Evolutionary conservation across 1,140 invertebrate genomes (phyloP).

Genomic region (Drosophila pruinosa): DNA sequence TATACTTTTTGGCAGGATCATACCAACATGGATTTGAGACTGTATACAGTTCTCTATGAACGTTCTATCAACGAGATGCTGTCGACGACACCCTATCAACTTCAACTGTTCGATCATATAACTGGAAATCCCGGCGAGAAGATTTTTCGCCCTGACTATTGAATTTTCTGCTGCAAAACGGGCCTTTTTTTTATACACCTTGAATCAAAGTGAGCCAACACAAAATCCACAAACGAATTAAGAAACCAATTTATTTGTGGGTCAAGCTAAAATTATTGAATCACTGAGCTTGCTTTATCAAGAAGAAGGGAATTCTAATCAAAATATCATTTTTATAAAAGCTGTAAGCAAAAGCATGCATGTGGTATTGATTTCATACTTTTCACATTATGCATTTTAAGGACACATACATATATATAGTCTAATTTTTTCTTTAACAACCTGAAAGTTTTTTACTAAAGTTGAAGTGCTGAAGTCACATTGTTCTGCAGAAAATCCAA

Average conservation of each 20-base stretch:
- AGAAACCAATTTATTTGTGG: neutral
- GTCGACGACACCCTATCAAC: conserved; percentile 54
- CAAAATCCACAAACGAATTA: neutral
- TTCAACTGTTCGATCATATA: conserved; percentile 70
- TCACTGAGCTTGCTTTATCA: neutral
- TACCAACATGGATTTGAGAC: conserved; percentile 40
- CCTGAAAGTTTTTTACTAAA: too few species aligned
- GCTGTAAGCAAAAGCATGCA: too few species aligned
- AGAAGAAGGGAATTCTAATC: too few species aligned
- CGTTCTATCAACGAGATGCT: conserved; percentile 69
- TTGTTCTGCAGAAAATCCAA: too few species aligned
- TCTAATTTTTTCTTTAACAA: too few species aligned
- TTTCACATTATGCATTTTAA: too few species aligned
- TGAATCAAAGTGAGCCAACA: too few species aligned
- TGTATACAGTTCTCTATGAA: conserved; percentile 60
- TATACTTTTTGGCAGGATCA: conserved; percentile 40
- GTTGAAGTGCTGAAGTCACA: too few species aligned
- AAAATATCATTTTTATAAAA: too few species aligned
- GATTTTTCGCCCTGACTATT: conserved; percentile 46
- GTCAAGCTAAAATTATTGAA: conserved; percentile 1
- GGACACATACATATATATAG: too few species aligned
- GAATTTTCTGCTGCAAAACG: neutral
- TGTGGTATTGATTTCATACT: too few species aligned
- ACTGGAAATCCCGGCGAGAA: conserved; percentile 65
- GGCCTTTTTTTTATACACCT: neutral